Conservation (phyloP, 1,140 invertebrate species). For the Bombus pyrosoma region DNA sequence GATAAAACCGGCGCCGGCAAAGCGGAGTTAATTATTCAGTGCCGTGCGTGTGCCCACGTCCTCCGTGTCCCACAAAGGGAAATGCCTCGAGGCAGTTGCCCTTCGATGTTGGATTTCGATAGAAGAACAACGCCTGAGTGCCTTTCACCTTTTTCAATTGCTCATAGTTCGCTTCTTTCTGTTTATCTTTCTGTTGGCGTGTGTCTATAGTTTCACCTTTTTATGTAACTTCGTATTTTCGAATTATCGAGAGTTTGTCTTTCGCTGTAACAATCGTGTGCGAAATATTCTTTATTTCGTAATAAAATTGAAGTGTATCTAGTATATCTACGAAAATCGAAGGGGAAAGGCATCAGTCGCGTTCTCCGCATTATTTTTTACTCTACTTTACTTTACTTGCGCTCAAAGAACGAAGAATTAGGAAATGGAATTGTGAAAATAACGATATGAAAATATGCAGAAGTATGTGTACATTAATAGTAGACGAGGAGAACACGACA, state of each 20-base stretch:
- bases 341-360: too few species aligned
- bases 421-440: too few species aligned
- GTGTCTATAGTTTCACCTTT: neutral
- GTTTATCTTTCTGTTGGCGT: neutral
- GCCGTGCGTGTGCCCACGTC: slow-evolving; percentile 53
- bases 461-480: neutral
- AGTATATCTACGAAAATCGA: too few species aligned
- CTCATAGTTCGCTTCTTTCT: neutral
- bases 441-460: neutral
- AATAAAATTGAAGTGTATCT: too few species aligned
- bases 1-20: slow-evolving; percentile 61
- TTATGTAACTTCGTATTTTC: neutral
- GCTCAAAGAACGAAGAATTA: too few species aligned
- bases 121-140: neutral
- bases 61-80: slow-evolving; percentile 53
- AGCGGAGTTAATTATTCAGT: slow-evolving; percentile 64
- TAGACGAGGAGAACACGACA: neutral
- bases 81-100: slow-evolving; percentile 46
- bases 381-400: too few species aligned
- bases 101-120: slow-evolving; percentile 56
- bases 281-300: too few species aligned
- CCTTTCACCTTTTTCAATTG: neutral
- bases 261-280: too few species aligned
- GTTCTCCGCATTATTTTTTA: too few species aligned
- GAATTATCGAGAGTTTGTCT: too few species aligned